phyloP scores from a whole-genome alignment of 2,113 vertebrate species.

The Gallinago paraguaiae region DNA sequence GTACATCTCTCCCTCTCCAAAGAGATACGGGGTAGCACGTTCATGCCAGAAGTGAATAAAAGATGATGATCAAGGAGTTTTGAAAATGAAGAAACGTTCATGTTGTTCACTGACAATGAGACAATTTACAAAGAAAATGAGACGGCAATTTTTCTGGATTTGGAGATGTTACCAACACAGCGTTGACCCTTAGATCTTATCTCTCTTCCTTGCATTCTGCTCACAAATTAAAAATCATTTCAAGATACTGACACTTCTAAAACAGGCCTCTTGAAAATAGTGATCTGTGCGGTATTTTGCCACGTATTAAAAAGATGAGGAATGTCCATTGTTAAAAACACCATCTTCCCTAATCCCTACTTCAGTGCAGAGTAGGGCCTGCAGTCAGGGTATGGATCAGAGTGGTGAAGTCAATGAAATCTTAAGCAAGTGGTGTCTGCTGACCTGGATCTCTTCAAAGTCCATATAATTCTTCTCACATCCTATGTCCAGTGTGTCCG shows the following conservation, averaged over 20 bases:
- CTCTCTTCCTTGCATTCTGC: background rate
- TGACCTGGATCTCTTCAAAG: background rate
- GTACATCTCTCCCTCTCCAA: background rate
- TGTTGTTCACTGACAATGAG: background rate
- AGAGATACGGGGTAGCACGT: background rate
- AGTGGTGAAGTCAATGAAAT: background rate
- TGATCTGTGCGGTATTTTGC: background rate
- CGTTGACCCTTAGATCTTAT: background rate
- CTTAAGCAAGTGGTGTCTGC: background rate
- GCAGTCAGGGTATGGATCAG: background rate
- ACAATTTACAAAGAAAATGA: background rate
- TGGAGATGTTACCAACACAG: background rate
- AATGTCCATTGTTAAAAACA: background rate
- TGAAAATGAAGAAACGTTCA: background rate
- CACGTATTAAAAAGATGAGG: background rate
- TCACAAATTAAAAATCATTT: background rate
- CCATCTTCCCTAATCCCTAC: background rate
- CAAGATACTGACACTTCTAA: background rate
- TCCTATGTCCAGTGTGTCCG: background rate
- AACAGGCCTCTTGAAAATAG: background rate
- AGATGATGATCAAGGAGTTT: background rate
- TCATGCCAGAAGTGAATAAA: conserved; percentile 4
- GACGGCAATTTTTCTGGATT: background rate
- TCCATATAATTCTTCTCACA: background rate
- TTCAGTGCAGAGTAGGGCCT: background rate